These are phyloP conservation scores for Cryptoprocta ferox DNA, from an alignment of 2,797 vertebrate species.

Conservation along the genomic window DNA sequence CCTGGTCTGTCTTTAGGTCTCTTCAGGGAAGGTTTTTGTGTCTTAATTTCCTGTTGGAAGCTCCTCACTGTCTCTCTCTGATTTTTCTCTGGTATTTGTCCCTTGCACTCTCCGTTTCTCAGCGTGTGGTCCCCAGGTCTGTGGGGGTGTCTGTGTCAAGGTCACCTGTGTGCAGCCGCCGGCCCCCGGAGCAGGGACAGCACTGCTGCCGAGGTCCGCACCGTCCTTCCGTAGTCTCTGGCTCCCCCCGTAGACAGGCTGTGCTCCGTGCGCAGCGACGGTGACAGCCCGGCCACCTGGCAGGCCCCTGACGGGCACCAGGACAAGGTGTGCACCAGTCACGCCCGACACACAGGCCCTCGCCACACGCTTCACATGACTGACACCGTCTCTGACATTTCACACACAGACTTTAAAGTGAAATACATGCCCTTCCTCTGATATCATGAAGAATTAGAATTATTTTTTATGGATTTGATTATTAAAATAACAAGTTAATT, in stretches of 20 bases:
- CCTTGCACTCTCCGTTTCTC: rapidly evolving
- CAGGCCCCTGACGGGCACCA: background rate
- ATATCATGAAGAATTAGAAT: background rate
- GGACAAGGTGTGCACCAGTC: rapidly evolving
- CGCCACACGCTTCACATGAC: rapidly evolving
- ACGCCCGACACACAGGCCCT: rapidly evolving
- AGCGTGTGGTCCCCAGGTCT: rapidly evolving
- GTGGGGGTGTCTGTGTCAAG: rapidly evolving
- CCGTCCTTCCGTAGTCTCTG: conserved; percentile 1
- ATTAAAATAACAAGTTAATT: background rate
- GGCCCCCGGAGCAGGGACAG: background rate
- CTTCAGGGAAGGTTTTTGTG: rapidly evolving
- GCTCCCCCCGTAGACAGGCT: conserved; percentile 40
- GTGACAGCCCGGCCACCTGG: rapidly evolving
- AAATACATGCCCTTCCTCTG: rapidly evolving
- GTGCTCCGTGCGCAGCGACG: rapidly evolving
- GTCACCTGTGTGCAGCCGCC: rapidly evolving
- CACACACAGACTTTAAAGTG: background rate
- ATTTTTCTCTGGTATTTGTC: background rate
- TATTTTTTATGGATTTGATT: background rate
- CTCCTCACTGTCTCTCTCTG: background rate
- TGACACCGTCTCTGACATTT: rapidly evolving
- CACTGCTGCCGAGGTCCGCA: background rate
- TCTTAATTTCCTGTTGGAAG: background rate
- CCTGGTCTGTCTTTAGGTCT: rapidly evolving